These are phyloP conservation scores for Orthosia cruda DNA, from an alignment of 2,888 invertebrate species.

Conservation along the genomic window DNA sequence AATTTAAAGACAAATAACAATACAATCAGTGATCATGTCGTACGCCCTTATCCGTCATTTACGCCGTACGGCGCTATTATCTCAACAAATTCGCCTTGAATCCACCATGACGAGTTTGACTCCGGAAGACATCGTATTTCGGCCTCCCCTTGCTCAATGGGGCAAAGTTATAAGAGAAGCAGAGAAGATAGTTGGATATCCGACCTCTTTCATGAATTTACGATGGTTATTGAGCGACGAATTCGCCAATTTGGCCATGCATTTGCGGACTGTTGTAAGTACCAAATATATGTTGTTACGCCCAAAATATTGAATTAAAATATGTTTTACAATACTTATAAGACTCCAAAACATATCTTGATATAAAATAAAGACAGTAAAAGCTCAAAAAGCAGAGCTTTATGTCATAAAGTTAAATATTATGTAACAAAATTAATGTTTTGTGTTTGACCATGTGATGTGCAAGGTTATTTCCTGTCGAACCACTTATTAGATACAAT, in stretches of 20 bases:
- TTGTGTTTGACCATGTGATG: conserved; percentile 65
- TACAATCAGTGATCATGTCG: conserved; percentile 79
- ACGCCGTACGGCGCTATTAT: conserved; percentile 82
- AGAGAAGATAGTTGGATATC: conserved; percentile 91
- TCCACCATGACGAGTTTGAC: conserved; percentile 86
- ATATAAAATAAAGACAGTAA: not conserved
- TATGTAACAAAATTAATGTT: conserved; percentile 72
- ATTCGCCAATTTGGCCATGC: conserved; percentile 92
- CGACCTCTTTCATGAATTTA: conserved; percentile 92
- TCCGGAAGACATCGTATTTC: conserved; percentile 87
- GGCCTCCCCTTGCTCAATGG: conserved; percentile 86
- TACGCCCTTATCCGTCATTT: conserved; percentile 86
- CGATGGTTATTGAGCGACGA: conserved; percentile 93
- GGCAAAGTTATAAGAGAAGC: conserved; percentile 89
- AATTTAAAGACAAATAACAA: conserved; percentile 49
- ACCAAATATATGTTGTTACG: conserved; percentile 35
- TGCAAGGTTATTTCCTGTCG: conserved; percentile 75
- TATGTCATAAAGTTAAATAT: conserved; percentile 60
- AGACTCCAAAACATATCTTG: not conserved
- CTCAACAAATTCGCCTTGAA: conserved; percentile 84
- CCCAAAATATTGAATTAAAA: conserved; percentile 3
- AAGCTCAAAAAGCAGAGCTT: conserved; percentile 27
- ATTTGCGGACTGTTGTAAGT: conserved; percentile 90
- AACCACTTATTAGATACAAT: conserved; percentile 22
- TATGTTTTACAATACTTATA: not conserved